phyloP scores from a whole-genome alignment of 2,888 invertebrate genomes.

The Parasteatoda lunata region DNA sequence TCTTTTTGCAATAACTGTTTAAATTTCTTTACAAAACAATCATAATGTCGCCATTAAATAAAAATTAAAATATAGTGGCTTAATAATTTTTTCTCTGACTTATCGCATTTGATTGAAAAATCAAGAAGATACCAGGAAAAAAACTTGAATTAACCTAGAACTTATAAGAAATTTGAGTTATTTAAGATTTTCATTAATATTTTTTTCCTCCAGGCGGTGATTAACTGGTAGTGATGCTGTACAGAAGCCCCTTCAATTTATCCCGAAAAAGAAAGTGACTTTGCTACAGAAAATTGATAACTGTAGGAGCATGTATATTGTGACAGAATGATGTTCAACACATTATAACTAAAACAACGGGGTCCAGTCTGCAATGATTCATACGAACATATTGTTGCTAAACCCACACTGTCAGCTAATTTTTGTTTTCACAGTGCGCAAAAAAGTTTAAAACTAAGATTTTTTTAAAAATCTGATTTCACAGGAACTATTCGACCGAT shows the following conservation, averaged over 20 bases:
- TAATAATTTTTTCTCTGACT: too few relatives aligned
- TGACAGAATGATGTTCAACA: conserved; percentile 54
- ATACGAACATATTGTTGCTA: conserved; percentile 59
- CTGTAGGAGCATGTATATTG: conserved; percentile 63
- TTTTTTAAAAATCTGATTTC: too few relatives aligned
- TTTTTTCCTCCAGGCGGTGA: conserved; percentile 45
- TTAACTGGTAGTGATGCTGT: conserved; percentile 64
- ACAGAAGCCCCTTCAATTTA: conserved; percentile 64
- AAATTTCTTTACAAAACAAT: too few relatives aligned
- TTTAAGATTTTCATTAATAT: neutral
- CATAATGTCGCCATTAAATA: too few relatives aligned
- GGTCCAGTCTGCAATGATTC: conserved; percentile 61
- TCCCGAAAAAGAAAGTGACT: conserved; percentile 46
- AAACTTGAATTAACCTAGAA: too few relatives aligned
- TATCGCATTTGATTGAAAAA: too few relatives aligned
- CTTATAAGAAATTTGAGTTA: too few relatives aligned
- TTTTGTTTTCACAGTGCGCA: neutral
- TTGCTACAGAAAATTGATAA: conserved; percentile 55
- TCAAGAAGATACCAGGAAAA: too few relatives aligned
- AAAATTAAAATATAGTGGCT: too few relatives aligned
- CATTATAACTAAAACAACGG: conserved; percentile 52
- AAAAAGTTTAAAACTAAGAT: too few relatives aligned
- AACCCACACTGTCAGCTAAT: conserved; percentile 50
- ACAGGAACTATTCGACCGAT: too few relatives aligned
- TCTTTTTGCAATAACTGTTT: too few relatives aligned